phyloP scores from a whole-genome alignment of 2,888 invertebrate species.

The Metopia argyrocephala region DNA sequence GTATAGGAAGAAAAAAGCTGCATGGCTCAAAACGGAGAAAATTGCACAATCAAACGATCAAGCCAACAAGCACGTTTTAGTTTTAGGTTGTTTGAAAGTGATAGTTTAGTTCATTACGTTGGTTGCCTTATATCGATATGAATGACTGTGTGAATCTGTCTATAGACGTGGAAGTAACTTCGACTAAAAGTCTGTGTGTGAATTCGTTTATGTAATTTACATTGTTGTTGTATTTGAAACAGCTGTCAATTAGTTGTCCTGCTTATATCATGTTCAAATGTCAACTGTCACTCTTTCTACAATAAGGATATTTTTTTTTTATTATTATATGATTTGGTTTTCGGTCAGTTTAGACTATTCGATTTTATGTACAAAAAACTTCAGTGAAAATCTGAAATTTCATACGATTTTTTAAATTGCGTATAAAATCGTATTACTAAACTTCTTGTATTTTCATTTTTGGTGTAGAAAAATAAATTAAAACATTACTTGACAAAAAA shows the following conservation, averaged over 20 bases:
- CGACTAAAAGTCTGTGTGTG: not conserved
- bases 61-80: constrained; percentile 59
- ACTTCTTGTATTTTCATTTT: too few species aligned
- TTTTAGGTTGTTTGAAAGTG: constrained; percentile 62
- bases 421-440: too few species aligned
- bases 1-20: constrained; percentile 14
- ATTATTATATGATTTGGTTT: too few species aligned
- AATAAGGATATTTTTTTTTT: constrained; percentile 42
- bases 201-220: constrained; percentile 47
- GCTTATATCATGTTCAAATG: constrained; percentile 60
- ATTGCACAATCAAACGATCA: constrained; percentile 56
- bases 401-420: too few species aligned
- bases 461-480: too few species aligned
- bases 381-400: too few species aligned
- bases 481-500: too few species aligned
- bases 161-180: not conserved
- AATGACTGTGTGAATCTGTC: not conserved
- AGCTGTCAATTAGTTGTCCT: constrained; percentile 62
- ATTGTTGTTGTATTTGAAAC: constrained; percentile 38
- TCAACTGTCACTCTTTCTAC: constrained; percentile 59
- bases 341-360: too few species aligned
- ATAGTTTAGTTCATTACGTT: constrained; percentile 27
- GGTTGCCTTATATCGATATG: not conserved
- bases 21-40: constrained; percentile 38
- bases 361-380: too few species aligned